Evolutionary conservation across 2,113 vertebrate genomes (phyloP), one percentile per base, ranked within the genome.

Genomic region (Dendropsophus ebraccatus): DNA sequence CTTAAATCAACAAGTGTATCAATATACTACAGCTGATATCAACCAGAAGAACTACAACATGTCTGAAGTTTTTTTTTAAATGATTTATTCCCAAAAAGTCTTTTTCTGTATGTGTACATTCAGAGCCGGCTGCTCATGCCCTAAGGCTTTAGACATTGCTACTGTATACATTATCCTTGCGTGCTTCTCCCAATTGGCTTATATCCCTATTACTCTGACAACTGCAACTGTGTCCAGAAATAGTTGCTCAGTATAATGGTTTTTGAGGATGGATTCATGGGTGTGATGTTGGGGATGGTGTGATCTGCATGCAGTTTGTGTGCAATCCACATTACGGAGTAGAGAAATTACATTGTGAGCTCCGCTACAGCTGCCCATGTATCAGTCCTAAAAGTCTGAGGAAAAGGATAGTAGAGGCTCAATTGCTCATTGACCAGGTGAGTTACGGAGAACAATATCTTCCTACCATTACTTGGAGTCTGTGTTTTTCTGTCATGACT

Each of bases 131-230:
- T 65, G 13, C 25, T 11, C 10, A 12, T 25, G 56, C 25, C 62
- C 30, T 13, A 14, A 65, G 62, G 62, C 11, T 13, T 62, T 12
- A 2, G n/a, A 10, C 35, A 14, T 70, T 41, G 67, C 19, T 23
- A 4, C 19, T 70, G 35, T 70, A 41, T 70, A 23, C 16, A 3
- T 70, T 70, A 70, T 70, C 67, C 67, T 70, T 70, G 9, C 67
- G 19, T 70, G 67, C 67, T 41, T 70, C 32, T 70, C 17, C 35
- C 35, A 70, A 70, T 70, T 41, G 67, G 67, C 67, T 70, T 70
- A 70, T 70, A 23, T 70, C 67, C 35, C 32, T 69, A 69, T 37
- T 70, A 70, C 67, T 35, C 16, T 32, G 62, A 6, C 62, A 67
- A 67, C 7, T 13, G 12, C 60, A 30, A 10, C 13, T 2, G 35